Base-by-base conservation (phyloP, 2,888 invertebrate genomes). In the Rhamnusium bicolor region DNA sequence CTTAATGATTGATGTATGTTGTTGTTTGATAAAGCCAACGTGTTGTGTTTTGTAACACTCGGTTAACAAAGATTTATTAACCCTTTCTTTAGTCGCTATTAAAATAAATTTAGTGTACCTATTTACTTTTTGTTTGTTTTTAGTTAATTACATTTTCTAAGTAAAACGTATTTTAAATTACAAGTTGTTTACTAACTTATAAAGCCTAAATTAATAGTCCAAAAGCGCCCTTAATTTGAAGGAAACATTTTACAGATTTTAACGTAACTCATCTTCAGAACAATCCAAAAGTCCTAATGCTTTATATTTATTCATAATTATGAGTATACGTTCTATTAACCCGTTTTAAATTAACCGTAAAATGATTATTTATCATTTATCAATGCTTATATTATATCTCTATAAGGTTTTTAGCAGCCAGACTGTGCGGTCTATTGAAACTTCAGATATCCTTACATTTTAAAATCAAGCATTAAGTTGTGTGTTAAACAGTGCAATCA, bases 1-100 rank as follows among this genome's bases (percentile, higher is more conserved):
- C 85, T 85, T 83, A 81, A 85, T 87, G 87, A 87, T 87, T 87
- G 87, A 87, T 87, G 87, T 80, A 82, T 85, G 85, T 85, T 86
- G 85, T 86, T 86, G 84, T 85, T 84, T 85, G 85, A 86, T 86
- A 86, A 85, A 85, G 84, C 85, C 84, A 83, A 83, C 81, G 83
- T 82, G 84, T 86, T 86, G 82, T 83, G 85, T 86, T 86, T 85
- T 84, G 84, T 83, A 83, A 83, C 83, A 85, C 84, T 80, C 76
- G 72, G 81, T 83, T 86, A 86, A 86, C 85, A 85, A 84, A 86
- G 87, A 87, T 87, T 87, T 86, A 87, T 87, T 86, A 86, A 84
- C 84, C 84, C 78, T 71, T 81, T 66, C 66, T 54, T 66, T 46
- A 49, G 66, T 32, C 71, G 66, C 71, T 49, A 71, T 71, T 66